Percentiles rank a stretch among this genome's conserved stretches.
phyloP scores from a whole-genome alignment of 1,140 invertebrate species.

The Amphibalanus amphitrite region DNA sequence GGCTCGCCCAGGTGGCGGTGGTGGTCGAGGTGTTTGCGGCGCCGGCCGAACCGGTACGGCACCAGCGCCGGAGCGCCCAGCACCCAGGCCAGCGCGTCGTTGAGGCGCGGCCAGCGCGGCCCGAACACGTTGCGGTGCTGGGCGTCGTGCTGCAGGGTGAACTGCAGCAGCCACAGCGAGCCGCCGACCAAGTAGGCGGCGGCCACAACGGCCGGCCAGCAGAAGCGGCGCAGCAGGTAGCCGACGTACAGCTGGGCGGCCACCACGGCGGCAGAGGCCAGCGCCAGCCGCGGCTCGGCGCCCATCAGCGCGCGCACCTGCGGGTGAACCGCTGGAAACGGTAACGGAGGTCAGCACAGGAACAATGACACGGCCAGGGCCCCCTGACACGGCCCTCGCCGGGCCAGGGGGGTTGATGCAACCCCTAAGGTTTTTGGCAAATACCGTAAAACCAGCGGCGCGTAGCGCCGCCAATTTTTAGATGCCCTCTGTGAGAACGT shows the following conservation, averaged over 20 bases:
- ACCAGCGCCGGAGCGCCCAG: conserved; percentile 88
- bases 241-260: conserved; percentile 55
- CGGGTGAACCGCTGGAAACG: conserved; percentile 39
- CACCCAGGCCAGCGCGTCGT: conserved; percentile 79
- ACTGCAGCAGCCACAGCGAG: conserved; percentile 73
- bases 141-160: conserved; percentile 87
- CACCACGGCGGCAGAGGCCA: conserved; percentile 61
- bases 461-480: too few species aligned
- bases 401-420: too few species aligned
- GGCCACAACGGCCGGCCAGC: conserved; percentile 49
- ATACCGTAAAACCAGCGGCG: too few species aligned
- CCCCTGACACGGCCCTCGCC: too few species aligned
- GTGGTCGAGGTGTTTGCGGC: conserved; percentile 95
- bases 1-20: conserved; percentile 95
- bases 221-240: conserved; percentile 30
- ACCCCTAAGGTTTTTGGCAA: too few species aligned
- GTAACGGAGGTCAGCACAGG: too few species aligned
- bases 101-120: conserved; percentile 61
- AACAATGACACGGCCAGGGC: too few species aligned
- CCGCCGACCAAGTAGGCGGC: conserved; percentile 72
- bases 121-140: conserved; percentile 89
- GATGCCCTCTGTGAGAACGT: too few species aligned
- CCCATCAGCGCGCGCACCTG: conserved; percentile 81
- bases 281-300: conserved; percentile 77
- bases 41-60: conserved; percentile 88